A percentile compares a stretch with the other conserved stretches of the same genome.
Conservation (phyloP, 2,888 invertebrate species). For the Ophonus ardosiacus region DNA sequence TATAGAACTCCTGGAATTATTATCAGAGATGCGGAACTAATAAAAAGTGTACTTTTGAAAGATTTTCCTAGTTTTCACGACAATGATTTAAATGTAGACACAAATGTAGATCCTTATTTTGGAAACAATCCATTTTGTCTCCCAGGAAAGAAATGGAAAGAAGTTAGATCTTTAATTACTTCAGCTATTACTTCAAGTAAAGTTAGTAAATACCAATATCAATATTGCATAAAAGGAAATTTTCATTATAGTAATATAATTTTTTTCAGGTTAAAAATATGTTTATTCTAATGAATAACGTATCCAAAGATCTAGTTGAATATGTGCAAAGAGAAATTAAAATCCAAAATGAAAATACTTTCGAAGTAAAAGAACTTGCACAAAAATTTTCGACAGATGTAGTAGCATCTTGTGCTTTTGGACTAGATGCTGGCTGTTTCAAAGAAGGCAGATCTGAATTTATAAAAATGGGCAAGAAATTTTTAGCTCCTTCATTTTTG, state of each 20-base stretch:
- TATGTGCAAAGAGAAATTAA: constrained; percentile 71
- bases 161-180: constrained; percentile 74
- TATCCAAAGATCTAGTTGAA: constrained; percentile 72
- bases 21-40: constrained; percentile 70
- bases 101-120: constrained; percentile 73
- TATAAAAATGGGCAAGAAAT: constrained; percentile 69
- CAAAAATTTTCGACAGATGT: constrained; percentile 71
- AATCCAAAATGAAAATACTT: constrained; percentile 69
- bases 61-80: constrained; percentile 70
- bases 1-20: constrained; percentile 69
- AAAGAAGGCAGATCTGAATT: constrained; percentile 70
- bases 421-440: constrained; percentile 72
- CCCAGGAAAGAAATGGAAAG: constrained; percentile 75
- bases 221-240: not conserved
- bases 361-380: constrained; percentile 70
- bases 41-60: constrained; percentile 71
- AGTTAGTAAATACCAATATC: constrained; percentile 68
- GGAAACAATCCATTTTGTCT: constrained; percentile 74
- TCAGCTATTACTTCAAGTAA: constrained; percentile 75
- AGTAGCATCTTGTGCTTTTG: constrained; percentile 73
- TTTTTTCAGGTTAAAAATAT: constrained; percentile 73
- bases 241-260: not conserved
- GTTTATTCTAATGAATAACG: constrained; percentile 74
- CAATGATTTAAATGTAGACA: constrained; percentile 70
- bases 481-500: constrained; percentile 70